Evolutionary conservation across 2,888 invertebrate genomes (phyloP), one percentile per base, ranked within the genome.

Genomic region (Hylaea fasciaria): DNA sequence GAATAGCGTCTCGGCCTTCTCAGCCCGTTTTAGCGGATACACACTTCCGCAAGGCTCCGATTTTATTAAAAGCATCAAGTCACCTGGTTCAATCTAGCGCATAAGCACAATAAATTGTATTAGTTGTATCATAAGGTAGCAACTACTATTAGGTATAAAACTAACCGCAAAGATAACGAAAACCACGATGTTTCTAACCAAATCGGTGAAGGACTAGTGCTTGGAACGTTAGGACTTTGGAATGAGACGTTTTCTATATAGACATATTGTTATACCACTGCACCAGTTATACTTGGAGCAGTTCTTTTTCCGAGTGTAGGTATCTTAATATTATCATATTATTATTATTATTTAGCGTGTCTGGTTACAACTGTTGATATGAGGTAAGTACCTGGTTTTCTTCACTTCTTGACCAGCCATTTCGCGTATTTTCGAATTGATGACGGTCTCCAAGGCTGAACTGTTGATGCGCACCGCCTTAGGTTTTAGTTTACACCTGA

Each of bases 401-500:
- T 87, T 89, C 32, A 83, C 73, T 63, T 90, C 89, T 48, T 80
- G 83, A 40, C 83, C 86, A 56, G 81, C 80, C 74, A 90, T 87
- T 75, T 92, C 92, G 35, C 83, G 85, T 52, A 93, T 73, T 74
- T 93, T 93, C 37, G 83, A 89, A 74, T 86, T 92, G 70, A 94
- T 85, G 56, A 93, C 93, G 28, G 89, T 87, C 64, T 92, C 92
- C 54, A 94, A 84, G 22, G 93, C 91, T 45, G 90, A 85, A 75
- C 94, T 94, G 75, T 90, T 93, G 64, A 94, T 92, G 44, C 89
- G 85, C 60, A 94, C 93, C 9, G 92, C 94, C 53, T 91, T 90
- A 22, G 92, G 91, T 71, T 93, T 89, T 59, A 94, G 81, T 74
- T 90, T 87, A 77, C 96, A 96, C 69, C 93, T 92, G 86, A 48